Percentiles rank a stretch among this genome's conserved stretches.
phyloP scores from a whole-genome alignment of 2,113 vertebrate species.

The Elanoides forficatus region DNA sequence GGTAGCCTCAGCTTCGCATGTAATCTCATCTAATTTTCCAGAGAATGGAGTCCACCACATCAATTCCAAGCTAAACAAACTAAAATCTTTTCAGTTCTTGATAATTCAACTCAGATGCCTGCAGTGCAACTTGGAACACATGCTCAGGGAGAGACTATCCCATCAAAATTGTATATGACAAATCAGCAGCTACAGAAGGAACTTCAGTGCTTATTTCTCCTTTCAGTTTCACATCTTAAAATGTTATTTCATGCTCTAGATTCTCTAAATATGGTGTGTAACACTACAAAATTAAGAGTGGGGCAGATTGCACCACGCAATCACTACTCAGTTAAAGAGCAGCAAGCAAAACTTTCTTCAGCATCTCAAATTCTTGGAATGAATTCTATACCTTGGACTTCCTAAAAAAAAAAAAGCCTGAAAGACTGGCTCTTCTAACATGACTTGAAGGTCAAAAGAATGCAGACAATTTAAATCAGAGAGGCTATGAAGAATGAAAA shows the following conservation, averaged over 20 bases:
- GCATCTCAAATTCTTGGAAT: not conserved
- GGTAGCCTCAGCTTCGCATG: not conserved
- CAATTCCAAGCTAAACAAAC: not conserved
- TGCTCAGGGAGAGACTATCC: not conserved
- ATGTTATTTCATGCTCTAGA: not conserved
- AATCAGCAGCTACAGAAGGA: not conserved
- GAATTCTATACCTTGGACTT: not conserved
- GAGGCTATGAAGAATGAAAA: not conserved
- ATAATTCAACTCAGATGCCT: not conserved
- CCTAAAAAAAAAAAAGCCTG: not conserved
- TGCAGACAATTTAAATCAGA: not conserved
- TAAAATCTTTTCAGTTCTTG: not conserved
- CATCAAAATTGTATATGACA: not conserved
- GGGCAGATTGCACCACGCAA: not conserved
- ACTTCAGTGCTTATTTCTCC: not conserved
- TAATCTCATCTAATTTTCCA: not conserved
- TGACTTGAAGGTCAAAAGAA: not conserved
- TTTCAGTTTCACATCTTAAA: not conserved
- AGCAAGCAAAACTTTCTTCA: not conserved
- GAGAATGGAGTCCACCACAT: not conserved
- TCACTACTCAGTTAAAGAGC: not conserved
- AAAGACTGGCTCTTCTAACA: not conserved
- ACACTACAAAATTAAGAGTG: not conserved
- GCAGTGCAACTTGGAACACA: not conserved
- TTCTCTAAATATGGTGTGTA: not conserved